Evolutionary conservation across 92 coral and sea anemone genomes (phyloP), one percentile per base, ranked within the genome.

Genomic region (Ricordea florida): DNA sequence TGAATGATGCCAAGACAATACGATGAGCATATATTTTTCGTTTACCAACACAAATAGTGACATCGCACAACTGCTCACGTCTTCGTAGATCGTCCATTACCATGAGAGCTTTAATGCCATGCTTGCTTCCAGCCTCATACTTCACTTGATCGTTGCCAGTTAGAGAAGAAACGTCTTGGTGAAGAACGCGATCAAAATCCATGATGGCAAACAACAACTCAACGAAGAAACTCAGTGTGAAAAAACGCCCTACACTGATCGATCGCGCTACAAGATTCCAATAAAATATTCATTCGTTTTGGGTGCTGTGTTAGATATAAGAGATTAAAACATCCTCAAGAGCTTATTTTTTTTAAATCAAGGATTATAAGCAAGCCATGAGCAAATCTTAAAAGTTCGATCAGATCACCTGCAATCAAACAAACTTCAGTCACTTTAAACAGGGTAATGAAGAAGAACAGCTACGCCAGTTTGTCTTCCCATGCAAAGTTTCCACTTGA

Each of bases 91-190:
- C 93, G 34, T 91, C 93, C 97, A 91, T 90, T n/a, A 90, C 93
- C 92, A 87, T 87, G 47, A 90, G 67, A 8, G 93, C 93, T 50
- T 90, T 87, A 3, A 85, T 90, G 29, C 97, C 97, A 52, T 90
- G 97, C 44, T 90, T 90, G 82, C 90, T 90, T 44, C 97, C 97
- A 18, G 93, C 97, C 51, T 90, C 97, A 42, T 56, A 87, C 29
- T 89, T 89, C 6, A 83, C 68, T 4, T 68, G 34, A 62, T 87
- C 93, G 35, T 82, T 90, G 66, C 86, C 96, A 31, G 72, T 42
- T 17, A 80, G 92, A 0, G 82, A 72, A 10, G 74, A 35, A 16
- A 23, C 37, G 20, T 65, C 85, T 50, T 72, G 72, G 14, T 84
- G 85, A 21, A 84, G 62, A 27, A 86, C 83, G 24, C 96, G 80